Conservation (phyloP, 1,140 invertebrate species). For the Hydropsyche tenuis region DNA sequence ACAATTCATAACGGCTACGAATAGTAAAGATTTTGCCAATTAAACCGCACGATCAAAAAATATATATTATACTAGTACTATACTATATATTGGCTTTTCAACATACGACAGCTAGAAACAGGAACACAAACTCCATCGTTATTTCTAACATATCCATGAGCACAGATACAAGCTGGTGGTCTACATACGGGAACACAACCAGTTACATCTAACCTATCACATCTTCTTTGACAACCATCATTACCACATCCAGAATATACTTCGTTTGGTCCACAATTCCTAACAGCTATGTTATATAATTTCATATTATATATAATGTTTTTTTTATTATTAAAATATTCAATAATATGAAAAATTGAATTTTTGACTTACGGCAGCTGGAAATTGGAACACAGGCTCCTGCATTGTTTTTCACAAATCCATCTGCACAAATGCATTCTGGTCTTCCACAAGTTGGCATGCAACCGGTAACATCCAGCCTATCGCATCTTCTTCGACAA, state of each 20-base stretch:
- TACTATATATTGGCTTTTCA: background rate
- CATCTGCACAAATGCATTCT: background rate
- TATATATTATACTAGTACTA: no score
- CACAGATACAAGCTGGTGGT: conserved; percentile 1
- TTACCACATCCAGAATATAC: background rate
- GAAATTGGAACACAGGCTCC: background rate
- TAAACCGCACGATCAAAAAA: no score
- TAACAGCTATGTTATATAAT: no score
- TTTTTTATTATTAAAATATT: no score
- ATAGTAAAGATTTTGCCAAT: background rate
- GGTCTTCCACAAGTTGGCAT: background rate
- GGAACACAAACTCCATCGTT: background rate
- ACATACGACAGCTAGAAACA: background rate
- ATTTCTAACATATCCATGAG: background rate
- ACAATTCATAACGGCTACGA: background rate
- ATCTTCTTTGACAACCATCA: conserved; percentile 1
- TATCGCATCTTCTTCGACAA: background rate
- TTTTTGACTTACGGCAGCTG: background rate
- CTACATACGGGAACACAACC: background rate
- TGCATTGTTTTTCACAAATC: background rate
- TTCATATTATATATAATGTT: no score
- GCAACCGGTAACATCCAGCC: background rate
- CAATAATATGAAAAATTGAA: background rate
- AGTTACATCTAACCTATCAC: background rate
- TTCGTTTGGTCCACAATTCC: background rate